These are phyloP conservation scores for Hippopotamus amphibius DNA, from an alignment of 2,113 vertebrate genomes.

Conservation along the genomic window DNA sequence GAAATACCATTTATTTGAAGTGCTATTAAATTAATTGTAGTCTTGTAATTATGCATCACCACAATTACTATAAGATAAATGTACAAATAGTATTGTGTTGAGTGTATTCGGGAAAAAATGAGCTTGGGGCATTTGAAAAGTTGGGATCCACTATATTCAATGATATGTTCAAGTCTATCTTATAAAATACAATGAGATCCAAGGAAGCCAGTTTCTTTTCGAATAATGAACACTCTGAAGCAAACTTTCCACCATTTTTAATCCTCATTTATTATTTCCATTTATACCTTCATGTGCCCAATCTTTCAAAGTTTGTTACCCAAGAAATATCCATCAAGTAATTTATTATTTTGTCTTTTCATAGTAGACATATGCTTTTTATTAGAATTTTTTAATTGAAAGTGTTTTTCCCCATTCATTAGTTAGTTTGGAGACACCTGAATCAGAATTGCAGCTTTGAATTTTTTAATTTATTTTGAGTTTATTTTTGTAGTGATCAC, in stretches of 20 bases:
- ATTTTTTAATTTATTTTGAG: neutral
- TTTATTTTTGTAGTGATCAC: slow-evolving; percentile 32
- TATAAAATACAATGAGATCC: neutral
- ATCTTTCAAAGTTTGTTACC: slow-evolving; percentile 9
- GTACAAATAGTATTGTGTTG: neutral
- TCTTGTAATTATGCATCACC: neutral
- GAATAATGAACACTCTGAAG: neutral
- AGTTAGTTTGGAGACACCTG: neutral
- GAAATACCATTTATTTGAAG: slow-evolving; percentile 23
- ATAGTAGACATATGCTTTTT: neutral
- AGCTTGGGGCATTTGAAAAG: neutral
- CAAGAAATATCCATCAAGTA: neutral
- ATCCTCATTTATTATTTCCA: neutral
- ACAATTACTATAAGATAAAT: slow-evolving; percentile 40
- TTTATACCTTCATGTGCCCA: neutral
- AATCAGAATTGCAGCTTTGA: neutral
- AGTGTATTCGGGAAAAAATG: neutral
- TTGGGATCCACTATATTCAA: neutral
- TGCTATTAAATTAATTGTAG: neutral
- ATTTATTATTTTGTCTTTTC: slow-evolving; percentile 15
- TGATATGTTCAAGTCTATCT: neutral
- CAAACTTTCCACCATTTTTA: neutral
- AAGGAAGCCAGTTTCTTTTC: neutral
- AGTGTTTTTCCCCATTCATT: neutral
- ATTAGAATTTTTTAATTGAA: neutral